Percentiles rank a stretch among this genome's conserved stretches.
phyloP scores from a whole-genome alignment of 2,797 vertebrate genomes.

The Lepilemur ruficaudatus region DNA sequence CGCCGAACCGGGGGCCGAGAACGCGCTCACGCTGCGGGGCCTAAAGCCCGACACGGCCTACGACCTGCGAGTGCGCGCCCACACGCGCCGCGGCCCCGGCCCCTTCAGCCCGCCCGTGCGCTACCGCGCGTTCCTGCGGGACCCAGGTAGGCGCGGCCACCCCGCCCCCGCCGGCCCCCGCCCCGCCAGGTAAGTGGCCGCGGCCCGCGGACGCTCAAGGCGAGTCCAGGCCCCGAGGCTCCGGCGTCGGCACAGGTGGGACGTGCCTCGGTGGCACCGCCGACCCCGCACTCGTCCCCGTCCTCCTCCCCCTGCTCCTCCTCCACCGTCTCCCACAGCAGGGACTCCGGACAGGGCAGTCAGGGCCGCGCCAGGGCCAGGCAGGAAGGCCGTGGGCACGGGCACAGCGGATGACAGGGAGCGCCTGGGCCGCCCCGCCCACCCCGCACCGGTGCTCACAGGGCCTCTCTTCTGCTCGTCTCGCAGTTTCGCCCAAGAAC shows the following conservation, averaged over 20 bases:
- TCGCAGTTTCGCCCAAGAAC: constrained; percentile 97
- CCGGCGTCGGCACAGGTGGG: constrained; percentile 86
- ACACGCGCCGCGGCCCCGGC: constrained; percentile 98
- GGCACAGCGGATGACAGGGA: constrained; percentile 60
- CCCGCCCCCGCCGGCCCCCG: constrained; percentile 76
- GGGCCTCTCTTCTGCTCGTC: constrained; percentile 69
- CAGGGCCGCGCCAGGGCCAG: constrained; percentile 76
- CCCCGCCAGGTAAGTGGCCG: constrained; percentile 84
- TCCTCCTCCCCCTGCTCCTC: neutral
- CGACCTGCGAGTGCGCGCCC: constrained; percentile 97
- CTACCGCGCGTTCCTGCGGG: constrained; percentile 96
- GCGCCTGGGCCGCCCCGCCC: constrained; percentile 61
- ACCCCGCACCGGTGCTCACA: neutral
- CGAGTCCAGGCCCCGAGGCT: constrained; percentile 85
- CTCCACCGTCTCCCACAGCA: neutral
- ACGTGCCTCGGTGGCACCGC: constrained; percentile 68
- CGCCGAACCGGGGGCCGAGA: constrained; percentile 82
- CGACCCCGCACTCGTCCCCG: neutral
- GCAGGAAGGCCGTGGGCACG: constrained; percentile 70
- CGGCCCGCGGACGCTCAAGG: constrained; percentile 66
- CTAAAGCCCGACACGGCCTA: constrained; percentile 97
- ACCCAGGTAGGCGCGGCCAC: constrained; percentile 93
- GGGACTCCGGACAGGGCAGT: constrained; percentile 70
- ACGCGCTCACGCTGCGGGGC: constrained; percentile 92
- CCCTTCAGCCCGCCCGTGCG: constrained; percentile 97